Base-by-base conservation (phyloP, 1,140 invertebrate genomes). In the Oppia nitens region DNA sequence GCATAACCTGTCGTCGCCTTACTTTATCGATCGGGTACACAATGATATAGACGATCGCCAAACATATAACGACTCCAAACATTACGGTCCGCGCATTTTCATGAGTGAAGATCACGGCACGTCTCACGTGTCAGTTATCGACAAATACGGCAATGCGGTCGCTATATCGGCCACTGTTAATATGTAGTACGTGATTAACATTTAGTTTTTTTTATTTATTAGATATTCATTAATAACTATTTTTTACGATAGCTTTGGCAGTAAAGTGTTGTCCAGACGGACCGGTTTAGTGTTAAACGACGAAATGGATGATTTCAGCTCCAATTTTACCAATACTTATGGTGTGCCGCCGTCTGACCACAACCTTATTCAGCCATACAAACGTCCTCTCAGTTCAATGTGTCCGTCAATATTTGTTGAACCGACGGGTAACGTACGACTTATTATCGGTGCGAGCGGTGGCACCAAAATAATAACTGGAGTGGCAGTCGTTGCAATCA, bases 231-330 rank as follows among this genome's bases (percentile, higher is more conserved):
- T 47, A 4, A 12, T 58, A 54, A 24, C 25, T 9, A 17, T 23
- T 20, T 24, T 45, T 17, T 14, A 9, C n/a, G 21, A 62, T 67
- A 76, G 74, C 53, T 76, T 75, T 70, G 74, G 74, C 2, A 70
- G 69, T 17, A 62, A 67, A 40, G 62, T 72, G 4, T 53, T 68
- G 4, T 76, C 75, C 6, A 63, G 77, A 26, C 78, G 77, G 53
- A 94, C 92, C 0, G 94, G 93, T 29, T 89, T 98, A 47, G 73
- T 97, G 2, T 79, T 92, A 64, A 98, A 98, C 73, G 83, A 86
- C 68, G 83, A 82, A 52, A 96, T 98, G 90, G 88, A 96, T 70
- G 93, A 98, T 69, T 98, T 98, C 72, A 84, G 87, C 0, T 78
- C 82, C 1, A 81, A 87, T 0, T 81, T 80, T 1, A 72, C 75